These are phyloP conservation scores for Melinopterus prodromus DNA, from an alignment of 2,888 invertebrate genomes.

Conservation along the genomic window DNA sequence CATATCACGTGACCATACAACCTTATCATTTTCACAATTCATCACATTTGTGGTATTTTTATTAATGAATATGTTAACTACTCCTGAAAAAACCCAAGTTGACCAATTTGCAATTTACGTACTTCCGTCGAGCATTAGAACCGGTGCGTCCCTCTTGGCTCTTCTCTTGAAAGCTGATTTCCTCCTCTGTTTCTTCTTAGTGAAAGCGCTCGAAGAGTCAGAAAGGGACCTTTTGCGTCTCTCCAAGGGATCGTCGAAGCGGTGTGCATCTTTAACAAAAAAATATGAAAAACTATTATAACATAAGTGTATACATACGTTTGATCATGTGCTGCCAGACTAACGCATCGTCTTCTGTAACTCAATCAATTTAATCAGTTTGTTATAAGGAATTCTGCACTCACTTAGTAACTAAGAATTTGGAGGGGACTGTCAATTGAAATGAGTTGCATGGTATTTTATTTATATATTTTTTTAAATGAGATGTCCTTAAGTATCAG, in stretches of 20 bases:
- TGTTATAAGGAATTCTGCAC: no score
- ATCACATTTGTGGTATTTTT: no score
- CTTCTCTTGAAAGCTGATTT: conserved; percentile 7
- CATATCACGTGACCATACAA: no score
- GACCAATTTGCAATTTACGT: not conserved
- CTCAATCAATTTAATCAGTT: not conserved
- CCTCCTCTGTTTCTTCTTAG: not conserved
- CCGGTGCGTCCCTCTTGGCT: conserved; percentile 5
- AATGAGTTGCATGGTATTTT: no score
- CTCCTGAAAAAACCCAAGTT: not conserved
- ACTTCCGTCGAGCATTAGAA: not conserved
- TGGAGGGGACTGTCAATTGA: no score
- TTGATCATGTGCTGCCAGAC: conserved; percentile 18
- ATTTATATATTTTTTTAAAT: no score
- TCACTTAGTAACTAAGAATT: no score
- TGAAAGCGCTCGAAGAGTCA: not conserved
- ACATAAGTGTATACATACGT: conserved; percentile 5
- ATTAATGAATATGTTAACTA: no score
- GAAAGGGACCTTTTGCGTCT: not conserved
- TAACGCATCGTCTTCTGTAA: conserved; percentile 16
- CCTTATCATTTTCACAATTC: no score
- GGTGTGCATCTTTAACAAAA: conserved; percentile 10
- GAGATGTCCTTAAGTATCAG: no score
- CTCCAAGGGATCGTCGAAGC: conserved; percentile 4
- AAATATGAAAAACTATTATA: not conserved